A percentile compares a stretch with the other conserved stretches of the same genome.
These are phyloP conservation scores for Gymnoscelis rufifasciata DNA, from an alignment of 2,888 invertebrate species.

Conservation along the genomic window DNA sequence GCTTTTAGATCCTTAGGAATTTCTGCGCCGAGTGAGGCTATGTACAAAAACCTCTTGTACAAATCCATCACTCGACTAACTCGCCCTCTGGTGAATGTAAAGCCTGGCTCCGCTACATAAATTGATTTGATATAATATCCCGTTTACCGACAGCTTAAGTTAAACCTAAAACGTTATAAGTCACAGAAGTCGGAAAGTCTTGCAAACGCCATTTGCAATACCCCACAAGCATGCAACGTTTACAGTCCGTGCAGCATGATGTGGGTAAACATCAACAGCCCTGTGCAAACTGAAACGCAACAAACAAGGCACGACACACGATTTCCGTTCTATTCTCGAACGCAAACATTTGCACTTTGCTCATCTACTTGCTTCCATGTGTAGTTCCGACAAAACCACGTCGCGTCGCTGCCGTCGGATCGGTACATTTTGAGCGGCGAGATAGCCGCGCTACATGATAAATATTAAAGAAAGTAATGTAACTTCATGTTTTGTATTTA, in stretches of 20 bases:
- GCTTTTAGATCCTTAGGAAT: no score
- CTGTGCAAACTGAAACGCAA: slow-evolving; percentile 32
- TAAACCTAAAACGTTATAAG: no score
- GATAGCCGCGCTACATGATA: no score
- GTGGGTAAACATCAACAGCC: slow-evolving; percentile 37
- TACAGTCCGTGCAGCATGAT: slow-evolving; percentile 22
- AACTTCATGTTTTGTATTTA: no score
- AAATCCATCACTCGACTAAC: no score
- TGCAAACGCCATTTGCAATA: slow-evolving; percentile 1
- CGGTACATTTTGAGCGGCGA: not conserved
- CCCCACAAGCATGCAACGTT: slow-evolving; percentile 20
- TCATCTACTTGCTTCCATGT: slow-evolving; percentile 18
- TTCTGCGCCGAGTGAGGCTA: no score
- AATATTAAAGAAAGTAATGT: no score
- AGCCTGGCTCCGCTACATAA: no score
- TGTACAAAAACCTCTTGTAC: no score
- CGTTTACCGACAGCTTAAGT: no score
- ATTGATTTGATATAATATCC: no score
- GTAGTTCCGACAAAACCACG: slow-evolving; percentile 11
- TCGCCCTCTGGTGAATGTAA: no score
- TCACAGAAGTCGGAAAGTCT: not conserved
- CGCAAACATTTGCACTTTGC: slow-evolving; percentile 45
- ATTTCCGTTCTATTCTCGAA: slow-evolving; percentile 55
- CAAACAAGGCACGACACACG: slow-evolving; percentile 38
- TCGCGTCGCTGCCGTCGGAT: slow-evolving; percentile 1